A percentile compares a stretch with the other conserved stretches of the same genome.
phyloP scores from a whole-genome alignment of 2,888 invertebrate genomes.

The Hirtodrosophila cameraria region DNA sequence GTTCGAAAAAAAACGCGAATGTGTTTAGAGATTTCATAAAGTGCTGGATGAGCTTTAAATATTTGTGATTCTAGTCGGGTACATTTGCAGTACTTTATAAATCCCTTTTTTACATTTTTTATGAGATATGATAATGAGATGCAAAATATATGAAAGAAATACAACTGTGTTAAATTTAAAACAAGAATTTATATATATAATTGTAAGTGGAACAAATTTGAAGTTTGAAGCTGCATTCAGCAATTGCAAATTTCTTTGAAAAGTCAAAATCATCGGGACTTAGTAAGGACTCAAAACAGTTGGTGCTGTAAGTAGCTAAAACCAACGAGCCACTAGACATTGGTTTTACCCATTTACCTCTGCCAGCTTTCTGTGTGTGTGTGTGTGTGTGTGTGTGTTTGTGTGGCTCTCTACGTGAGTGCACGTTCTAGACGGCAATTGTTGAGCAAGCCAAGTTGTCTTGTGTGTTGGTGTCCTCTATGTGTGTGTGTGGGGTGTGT shows the following conservation, averaged over 20 bases:
- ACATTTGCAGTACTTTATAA: no score
- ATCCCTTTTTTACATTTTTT: no score
- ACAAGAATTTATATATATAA: background rate
- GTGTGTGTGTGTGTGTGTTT: conserved; percentile 1
- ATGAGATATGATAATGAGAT: no score
- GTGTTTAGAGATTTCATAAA: no score
- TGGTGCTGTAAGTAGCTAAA: conserved; percentile 34
- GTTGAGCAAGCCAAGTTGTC: conserved; percentile 62
- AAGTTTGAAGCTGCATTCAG: conserved; percentile 7
- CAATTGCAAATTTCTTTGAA: conserved; percentile 16
- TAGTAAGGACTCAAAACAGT: conserved; percentile 9
- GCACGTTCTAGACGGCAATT: conserved; percentile 63
- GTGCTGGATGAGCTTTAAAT: no score
- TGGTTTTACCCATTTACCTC: conserved; percentile 43
- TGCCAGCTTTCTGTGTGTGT: conserved; percentile 6
- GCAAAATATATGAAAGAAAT: background rate
- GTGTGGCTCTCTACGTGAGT: conserved; percentile 50
- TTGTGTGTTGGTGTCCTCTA: conserved; percentile 18
- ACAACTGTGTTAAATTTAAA: background rate
- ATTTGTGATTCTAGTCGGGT: no score
- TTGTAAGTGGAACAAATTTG: background rate
- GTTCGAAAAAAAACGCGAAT: no score
- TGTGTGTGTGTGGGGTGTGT: conserved; percentile 3
- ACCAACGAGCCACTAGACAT: conserved; percentile 31
- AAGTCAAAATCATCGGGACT: conserved; percentile 7